Evolutionary conservation across 2,888 invertebrate genomes (phyloP).

Genomic region (Liopterus haemorrhoidalis): DNA sequence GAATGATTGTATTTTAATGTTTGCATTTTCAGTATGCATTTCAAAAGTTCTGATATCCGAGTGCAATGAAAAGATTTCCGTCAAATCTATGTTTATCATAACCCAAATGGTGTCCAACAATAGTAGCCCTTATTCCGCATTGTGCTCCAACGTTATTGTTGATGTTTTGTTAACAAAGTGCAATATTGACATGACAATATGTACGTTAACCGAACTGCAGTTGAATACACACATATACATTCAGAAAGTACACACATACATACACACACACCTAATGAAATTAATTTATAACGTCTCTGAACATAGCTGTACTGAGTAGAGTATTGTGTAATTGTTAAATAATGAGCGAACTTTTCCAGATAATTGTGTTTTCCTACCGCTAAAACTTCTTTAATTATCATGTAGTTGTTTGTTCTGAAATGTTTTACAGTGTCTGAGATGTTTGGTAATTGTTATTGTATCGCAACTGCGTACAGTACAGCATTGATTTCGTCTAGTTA

Average conservation of each 20-base stretch:
- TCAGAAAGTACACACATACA: too few species aligned
- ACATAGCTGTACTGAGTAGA: slow-evolving; percentile 10
- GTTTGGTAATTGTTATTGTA: background rate
- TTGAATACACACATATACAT: background rate
- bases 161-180: slow-evolving; percentile 1
- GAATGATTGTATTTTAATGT: too few species aligned
- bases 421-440: background rate
- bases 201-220: background rate
- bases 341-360: slow-evolving; percentile 18
- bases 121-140: too few species aligned
- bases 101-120: too few species aligned
- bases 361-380: slow-evolving; percentile 15
- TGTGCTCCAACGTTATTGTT: background rate
- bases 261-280: slow-evolving; percentile 17
- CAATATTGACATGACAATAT: slow-evolving; percentile 7
- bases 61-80: too few species aligned
- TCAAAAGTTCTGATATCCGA: too few species aligned
- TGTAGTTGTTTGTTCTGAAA: slow-evolving; percentile 3
- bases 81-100: too few species aligned
- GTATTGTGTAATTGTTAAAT: slow-evolving; percentile 19
- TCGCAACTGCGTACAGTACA: too few species aligned
- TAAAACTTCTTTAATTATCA: slow-evolving; percentile 15
- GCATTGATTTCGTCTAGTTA: too few species aligned
- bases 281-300: slow-evolving; percentile 14
- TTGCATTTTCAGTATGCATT: too few species aligned